Evolutionary conservation across 2,888 invertebrate genomes (phyloP).

Genomic region (Diaperis boleti): DNA sequence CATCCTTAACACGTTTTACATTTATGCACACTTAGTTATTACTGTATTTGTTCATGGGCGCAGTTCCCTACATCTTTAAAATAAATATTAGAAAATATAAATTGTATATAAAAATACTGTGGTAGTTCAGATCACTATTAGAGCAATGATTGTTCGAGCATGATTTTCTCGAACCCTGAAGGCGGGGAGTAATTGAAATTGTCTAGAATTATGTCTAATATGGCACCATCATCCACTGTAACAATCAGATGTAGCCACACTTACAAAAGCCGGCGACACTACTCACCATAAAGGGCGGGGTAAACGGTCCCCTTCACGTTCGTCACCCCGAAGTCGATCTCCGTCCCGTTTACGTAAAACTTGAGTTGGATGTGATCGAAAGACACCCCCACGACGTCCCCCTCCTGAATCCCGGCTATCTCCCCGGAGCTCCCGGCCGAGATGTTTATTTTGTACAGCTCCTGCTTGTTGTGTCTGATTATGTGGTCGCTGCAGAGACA

Average conservation of each 20-base stretch:
- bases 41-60: slow-evolving; percentile 39
- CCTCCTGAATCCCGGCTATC: slow-evolving; percentile 82
- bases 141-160: slow-evolving; percentile 96
- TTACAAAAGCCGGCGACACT: slow-evolving; percentile 15
- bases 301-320: slow-evolving; percentile 92
- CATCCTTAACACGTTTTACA: slow-evolving; percentile 36
- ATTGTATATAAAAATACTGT: slow-evolving; percentile 40
- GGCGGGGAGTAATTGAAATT: slow-evolving; percentile 88
- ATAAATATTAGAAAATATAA: slow-evolving; percentile 44
- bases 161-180: slow-evolving; percentile 92
- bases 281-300: slow-evolving; percentile 92
- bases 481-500: slow-evolving; percentile 91
- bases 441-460: slow-evolving; percentile 71
- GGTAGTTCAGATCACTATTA: slow-evolving; percentile 68
- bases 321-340: slow-evolving; percentile 85
- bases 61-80: slow-evolving; percentile 17
- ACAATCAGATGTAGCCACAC: slow-evolving; percentile 20
- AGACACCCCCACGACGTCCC: slow-evolving; percentile 93
- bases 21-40: slow-evolving; percentile 37
- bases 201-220: slow-evolving; percentile 93
- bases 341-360: slow-evolving; percentile 93
- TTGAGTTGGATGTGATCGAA: slow-evolving; percentile 97
- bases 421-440: slow-evolving; percentile 60
- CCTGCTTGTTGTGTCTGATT: slow-evolving; percentile 86
- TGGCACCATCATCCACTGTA: slow-evolving; percentile 97